Base-by-base conservation (phyloP, 2,888 invertebrate species). In the Carterocephalus palaemon region DNA sequence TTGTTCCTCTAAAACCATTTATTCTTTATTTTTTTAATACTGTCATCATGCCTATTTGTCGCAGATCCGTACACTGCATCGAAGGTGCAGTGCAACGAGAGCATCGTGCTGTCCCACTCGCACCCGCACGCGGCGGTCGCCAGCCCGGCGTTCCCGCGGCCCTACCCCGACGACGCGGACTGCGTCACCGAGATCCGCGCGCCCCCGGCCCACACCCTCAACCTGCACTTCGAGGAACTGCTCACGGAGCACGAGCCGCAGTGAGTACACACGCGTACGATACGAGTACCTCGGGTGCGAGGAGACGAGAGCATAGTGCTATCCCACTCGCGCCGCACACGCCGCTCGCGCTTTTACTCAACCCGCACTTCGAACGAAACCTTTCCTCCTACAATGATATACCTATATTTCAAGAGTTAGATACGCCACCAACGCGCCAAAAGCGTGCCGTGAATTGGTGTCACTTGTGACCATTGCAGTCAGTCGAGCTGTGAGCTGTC, bases 121-220 rank as follows among this genome's bases (percentile, higher is more conserved):
- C 90, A 91, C 65, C 90, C 92, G 0, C 88, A 91, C 56, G 90
- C 90, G 0, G 87, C 90, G 0, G 83, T 94, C n/a, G 90, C 92
- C 36, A 94, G 94, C 67, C 96, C 96, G 1, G 92, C 92, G 23
- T 96, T 93, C 73, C 96, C 95, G 0, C 88, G 90, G 8, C 89
- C 90, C 9, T 95, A 95, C 79, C 92, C 92, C 0, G 92, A 93
- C 64, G 92, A 92, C 67, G 89, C 91, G 26, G 89, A 91, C 55
- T 96, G 96, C 72, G 88, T 90, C 57, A 94, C 91, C 58, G 89
- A 89, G 49, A 88, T 96, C 36, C 81, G 85, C 2, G 92, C 92
- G 2, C 92, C 93, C 0, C 84, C 89, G 0, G 91, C 91, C 8
- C 92, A 91, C 64, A 89, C 91, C n/a, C 85, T 94, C 32, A 86